phyloP scores from a whole-genome alignment of 2,888 invertebrate genomes.

The Arrhopalites spinosus region DNA sequence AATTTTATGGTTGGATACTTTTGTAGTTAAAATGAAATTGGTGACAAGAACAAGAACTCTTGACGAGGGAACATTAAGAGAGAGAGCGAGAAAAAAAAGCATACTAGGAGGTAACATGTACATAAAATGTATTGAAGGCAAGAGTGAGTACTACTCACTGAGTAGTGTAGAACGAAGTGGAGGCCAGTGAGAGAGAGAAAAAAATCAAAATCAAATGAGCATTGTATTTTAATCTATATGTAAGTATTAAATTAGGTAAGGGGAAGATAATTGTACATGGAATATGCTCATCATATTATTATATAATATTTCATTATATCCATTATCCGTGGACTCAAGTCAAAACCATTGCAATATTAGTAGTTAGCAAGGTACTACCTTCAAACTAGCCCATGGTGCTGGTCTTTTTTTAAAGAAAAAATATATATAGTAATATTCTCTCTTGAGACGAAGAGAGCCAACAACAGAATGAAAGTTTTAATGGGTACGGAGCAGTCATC shows the following conservation, averaged over 20 bases:
- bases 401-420: not conserved
- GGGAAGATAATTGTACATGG: conserved; percentile 31
- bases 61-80: not conserved
- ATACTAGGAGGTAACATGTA: no score
- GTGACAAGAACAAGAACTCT: not conserved
- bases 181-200: not conserved
- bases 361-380: not conserved
- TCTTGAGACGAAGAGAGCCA: not conserved
- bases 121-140: conserved; percentile 4
- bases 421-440: conserved; percentile 11
- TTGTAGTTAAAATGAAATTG: not conserved
- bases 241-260: conserved; percentile 39
- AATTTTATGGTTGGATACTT: conserved; percentile 17
- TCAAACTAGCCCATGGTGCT: not conserved
- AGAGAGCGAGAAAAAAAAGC: conserved; percentile 1
- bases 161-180: not conserved
- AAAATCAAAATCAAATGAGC: conserved; percentile 32
- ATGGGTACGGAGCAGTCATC: not conserved
- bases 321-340: not conserved
- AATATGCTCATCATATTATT: conserved; percentile 9
- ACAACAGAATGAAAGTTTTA: conserved; percentile 21
- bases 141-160: not conserved
- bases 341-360: no score
- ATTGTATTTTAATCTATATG: conserved; percentile 32
- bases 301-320: no score